Evolutionary conservation across 2,797 vertebrate species (phyloP), one percentile per base, ranked within the genome.

Genomic region (Morus bassanus): DNA sequence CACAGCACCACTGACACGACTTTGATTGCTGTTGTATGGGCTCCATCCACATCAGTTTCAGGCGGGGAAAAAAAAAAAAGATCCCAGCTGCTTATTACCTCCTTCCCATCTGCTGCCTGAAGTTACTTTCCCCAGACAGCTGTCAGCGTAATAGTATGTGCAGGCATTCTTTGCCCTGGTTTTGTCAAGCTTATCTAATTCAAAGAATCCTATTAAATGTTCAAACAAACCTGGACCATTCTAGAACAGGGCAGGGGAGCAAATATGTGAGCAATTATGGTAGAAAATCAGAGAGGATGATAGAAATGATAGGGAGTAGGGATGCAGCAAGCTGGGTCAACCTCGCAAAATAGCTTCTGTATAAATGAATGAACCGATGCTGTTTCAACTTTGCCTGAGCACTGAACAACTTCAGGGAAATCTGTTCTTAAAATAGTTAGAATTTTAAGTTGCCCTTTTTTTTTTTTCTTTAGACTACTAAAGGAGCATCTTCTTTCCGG

Each of bases 401-500:
- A 50, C 45, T 68, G 56, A 64, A 59, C 19, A 33, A 22, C 39
- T 3, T 46, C 15, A 14, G 41, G 45, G 27, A 70, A 69, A 43
- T 46, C 19, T 85, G 10, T 43, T 54, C 59, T 78, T 81, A 46
- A 75, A 88, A 54, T 24, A 65, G 4, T 22, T 81, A 18, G 59
- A 64, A 65, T 67, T 69, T 25, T 78, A 88, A 85, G 7, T 46
- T 54, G 27, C 2, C 17, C 1, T 24, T 25, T 43, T 15, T 5
- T 18, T 53, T 17, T 31, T 5, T 51, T 50, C 78, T 93, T 23
- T 94, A 99, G 99, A 99, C 99, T 30, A 99, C 99, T 75, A 99
- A 99, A 98, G 99, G 99, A 97, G 99, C 99, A 7, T 99, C 99
- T 9, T 98, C 99, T 72, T 99, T 99, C 95, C 99, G 98, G 97